Evolutionary conservation across 2,888 invertebrate genomes (phyloP).

Genomic region (Phengaris alcon): DNA sequence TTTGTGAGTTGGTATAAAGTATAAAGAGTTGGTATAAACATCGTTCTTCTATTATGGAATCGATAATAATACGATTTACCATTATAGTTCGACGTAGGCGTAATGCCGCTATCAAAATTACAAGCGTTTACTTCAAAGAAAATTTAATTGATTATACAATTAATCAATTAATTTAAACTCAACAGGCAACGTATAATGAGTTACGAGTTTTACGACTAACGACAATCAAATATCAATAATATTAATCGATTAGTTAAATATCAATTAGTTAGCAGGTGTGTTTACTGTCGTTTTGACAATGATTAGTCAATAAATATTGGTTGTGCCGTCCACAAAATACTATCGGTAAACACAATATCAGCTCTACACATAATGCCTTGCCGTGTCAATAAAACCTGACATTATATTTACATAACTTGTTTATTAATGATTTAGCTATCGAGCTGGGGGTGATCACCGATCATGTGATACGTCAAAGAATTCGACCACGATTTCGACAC

Average conservation of each 20-base stretch:
- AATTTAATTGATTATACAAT: background rate
- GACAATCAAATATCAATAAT: background rate
- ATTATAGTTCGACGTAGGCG: too few species aligned
- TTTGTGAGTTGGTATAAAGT: too few species aligned
- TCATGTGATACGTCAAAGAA: background rate
- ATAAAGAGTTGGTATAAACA: too few species aligned
- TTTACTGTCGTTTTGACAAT: constrained; percentile 19
- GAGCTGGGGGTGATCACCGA: background rate
- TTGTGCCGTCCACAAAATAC: background rate
- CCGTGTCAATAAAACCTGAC: background rate
- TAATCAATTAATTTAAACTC: background rate
- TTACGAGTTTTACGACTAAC: background rate
- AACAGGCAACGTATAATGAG: background rate
- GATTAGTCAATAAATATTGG: constrained; percentile 19
- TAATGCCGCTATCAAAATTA: background rate
- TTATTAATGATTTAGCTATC: background rate
- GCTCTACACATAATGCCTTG: background rate
- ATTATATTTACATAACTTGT: constrained; percentile 6
- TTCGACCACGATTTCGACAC: too few species aligned
- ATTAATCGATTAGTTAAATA: constrained; percentile 15
- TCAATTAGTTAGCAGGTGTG: constrained; percentile 15
- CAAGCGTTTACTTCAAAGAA: background rate
- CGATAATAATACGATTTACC: too few species aligned
- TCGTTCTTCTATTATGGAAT: too few species aligned
- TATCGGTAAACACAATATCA: background rate